Conservation (phyloP, 2,888 invertebrate species). For the Oconnorella tubifera region DNA sequence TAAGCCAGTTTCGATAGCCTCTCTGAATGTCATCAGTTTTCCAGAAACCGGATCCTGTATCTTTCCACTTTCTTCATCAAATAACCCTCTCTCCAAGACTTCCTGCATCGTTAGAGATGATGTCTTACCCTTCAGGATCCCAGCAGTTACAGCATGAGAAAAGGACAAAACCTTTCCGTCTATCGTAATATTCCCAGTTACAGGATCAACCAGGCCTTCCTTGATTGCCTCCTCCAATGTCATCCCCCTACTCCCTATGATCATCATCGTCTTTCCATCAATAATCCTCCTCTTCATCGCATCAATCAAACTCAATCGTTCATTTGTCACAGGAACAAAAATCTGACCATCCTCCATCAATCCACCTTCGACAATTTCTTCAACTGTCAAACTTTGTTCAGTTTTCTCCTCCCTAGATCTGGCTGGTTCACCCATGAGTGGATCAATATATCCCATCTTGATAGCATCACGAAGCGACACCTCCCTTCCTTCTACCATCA, state of each 20-base stretch:
- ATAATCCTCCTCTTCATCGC: neutral
- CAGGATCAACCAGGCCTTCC: constrained; percentile 79
- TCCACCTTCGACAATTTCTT: neutral
- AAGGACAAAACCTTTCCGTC: constrained; percentile 71
- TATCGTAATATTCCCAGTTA: constrained; percentile 64
- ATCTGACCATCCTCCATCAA: constrained; percentile 27
- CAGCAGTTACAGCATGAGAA: constrained; percentile 72
- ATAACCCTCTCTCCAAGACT: constrained; percentile 63
- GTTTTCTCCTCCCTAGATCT: neutral
- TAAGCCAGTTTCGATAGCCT: constrained; percentile 76
- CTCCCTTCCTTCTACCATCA: constrained; percentile 22
- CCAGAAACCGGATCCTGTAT: constrained; percentile 75
- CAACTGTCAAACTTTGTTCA: neutral
- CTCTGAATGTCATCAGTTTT: constrained; percentile 68
- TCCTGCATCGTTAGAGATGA: constrained; percentile 24
- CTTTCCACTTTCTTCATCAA: constrained; percentile 71
- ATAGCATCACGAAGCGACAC: constrained; percentile 70
- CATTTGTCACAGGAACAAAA: constrained; percentile 14
- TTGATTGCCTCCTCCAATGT: constrained; percentile 73
- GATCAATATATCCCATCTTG: constrained; percentile 54
- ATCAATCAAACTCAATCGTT: neutral
- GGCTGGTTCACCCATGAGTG: neutral
- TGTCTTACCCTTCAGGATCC: constrained; percentile 67
- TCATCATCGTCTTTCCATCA: constrained; percentile 26
- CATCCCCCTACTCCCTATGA: constrained; percentile 18